Evolutionary conservation across 2,797 vertebrate species (phyloP), one percentile per base, ranked within the genome.

Genomic region (Crax fasciolata): DNA sequence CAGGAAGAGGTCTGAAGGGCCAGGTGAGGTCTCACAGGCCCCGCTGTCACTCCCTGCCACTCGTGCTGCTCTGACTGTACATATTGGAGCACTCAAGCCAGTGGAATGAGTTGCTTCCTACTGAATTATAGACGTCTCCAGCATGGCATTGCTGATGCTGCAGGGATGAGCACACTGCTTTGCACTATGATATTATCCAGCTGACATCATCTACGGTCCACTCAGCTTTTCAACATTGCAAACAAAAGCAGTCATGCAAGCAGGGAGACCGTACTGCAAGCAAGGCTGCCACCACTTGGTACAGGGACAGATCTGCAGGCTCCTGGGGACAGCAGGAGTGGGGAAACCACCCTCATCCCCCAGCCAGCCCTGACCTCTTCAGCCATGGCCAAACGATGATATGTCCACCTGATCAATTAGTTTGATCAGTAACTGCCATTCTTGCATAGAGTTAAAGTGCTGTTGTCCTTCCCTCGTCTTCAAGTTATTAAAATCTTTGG

Each of bases 281-380:
- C 93, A 95, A 95, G 83, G 61, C 77, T 93, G 94, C 88, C 95
- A 78, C 80, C 95, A 3, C 59, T 55, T 20, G 95, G 90, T 25
- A 19, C 39, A 43, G 59, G 19, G 21, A 55, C 30, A 35, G 70
- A 13, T 7, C 67, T 74, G 58, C 23, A 73, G 51, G 5, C 24
- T 59, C 17, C 58, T 8, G 20, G 24, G 70, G 52, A 7, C 28
- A 21, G 54, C 24, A 61, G 57, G 13, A 62, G 30, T 3, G 1
- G 6, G 5, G 8, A 51, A 78, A 75, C 11, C 38, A 19, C 5
- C 15, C 59, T 51, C 43, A 21, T 15, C 11, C 11, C 67, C 27
- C 57, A 41, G 13, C 11, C 23, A 71, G 48, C 39, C 30, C 28
- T 43, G 44, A 12, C 15, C 55, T 87, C 44, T 5, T 41, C 61